Evolutionary conservation across 2,113 vertebrate species (phyloP).

Genomic region (Dasypus novemcinctus): DNA sequence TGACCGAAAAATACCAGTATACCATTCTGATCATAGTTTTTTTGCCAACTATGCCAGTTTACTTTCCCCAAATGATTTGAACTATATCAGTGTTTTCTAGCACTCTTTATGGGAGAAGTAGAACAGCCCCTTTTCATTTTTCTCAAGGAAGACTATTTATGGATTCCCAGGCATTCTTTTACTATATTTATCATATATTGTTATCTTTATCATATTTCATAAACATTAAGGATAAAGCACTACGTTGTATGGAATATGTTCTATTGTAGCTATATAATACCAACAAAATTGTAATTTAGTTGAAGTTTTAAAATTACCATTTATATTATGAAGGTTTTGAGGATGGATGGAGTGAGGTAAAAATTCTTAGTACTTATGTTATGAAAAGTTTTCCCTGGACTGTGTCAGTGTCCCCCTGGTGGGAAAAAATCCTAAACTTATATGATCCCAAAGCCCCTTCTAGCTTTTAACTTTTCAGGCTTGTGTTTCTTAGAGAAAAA

Average conservation of each 20-base stretch:
- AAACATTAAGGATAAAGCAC: neutral
- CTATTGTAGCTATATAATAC: neutral
- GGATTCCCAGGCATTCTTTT: neutral
- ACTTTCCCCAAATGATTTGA: neutral
- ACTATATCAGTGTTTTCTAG: neutral
- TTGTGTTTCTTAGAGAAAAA: constrained; percentile 9
- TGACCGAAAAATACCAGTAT: neutral
- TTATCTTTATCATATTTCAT: neutral
- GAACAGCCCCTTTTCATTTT: neutral
- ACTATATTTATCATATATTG: neutral
- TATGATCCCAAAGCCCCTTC: neutral
- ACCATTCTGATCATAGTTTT: neutral
- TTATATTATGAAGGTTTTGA: neutral
- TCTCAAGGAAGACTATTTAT: neutral
- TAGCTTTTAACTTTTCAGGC: neutral
- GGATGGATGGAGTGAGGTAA: neutral
- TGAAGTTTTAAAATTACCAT: neutral
- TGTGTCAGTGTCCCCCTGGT: neutral
- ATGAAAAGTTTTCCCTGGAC: neutral
- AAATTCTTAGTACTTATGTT: neutral
- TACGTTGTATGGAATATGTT: neutral
- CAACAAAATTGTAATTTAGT: neutral
- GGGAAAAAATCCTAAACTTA: neutral
- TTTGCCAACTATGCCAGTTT: neutral
- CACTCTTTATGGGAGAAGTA: neutral